These are phyloP conservation scores for Eupeodes luniger DNA, from an alignment of 2,888 invertebrate species.

Conservation along the genomic window DNA sequence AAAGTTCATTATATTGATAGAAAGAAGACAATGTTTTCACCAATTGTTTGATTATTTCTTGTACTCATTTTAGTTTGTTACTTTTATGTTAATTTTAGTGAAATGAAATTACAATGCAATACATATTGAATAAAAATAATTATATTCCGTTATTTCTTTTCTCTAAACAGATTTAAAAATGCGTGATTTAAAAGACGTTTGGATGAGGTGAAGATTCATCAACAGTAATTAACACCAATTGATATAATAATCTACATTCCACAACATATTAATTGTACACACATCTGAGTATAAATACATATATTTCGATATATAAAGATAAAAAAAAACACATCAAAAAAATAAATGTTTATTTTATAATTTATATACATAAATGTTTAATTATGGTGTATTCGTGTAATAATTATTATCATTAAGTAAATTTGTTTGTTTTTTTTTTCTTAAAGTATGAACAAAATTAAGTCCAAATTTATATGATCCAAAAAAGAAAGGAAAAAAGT, in stretches of 20 bases:
- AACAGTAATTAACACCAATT: neutral
- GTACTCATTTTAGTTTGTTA: too few species aligned
- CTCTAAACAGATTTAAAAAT: slow-evolving; percentile 49
- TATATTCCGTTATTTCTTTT: neutral
- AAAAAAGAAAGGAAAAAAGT: neutral
- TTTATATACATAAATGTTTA: slow-evolving; percentile 39
- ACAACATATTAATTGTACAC: slow-evolving; percentile 46
- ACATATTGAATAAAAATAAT: neutral
- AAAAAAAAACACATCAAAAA: neutral
- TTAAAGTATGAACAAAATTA: slow-evolving; percentile 21
- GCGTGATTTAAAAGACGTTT: slow-evolving; percentile 60
- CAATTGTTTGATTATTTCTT: too few species aligned
- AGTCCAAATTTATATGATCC: slow-evolving; percentile 6
- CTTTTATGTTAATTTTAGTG: too few species aligned
- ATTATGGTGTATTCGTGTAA: slow-evolving; percentile 38
- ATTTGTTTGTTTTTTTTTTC: neutral
- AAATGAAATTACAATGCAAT: too few species aligned
- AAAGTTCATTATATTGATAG: too few species aligned
- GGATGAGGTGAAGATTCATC: slow-evolving; percentile 61
- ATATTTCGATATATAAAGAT: slow-evolving; percentile 1
- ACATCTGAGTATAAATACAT: neutral
- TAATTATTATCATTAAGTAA: slow-evolving; percentile 14
- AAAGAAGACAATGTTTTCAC: too few species aligned
- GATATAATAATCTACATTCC: slow-evolving; percentile 56
- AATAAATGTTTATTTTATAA: slow-evolving; percentile 22